These are phyloP conservation scores for Trogon surrucura DNA, from an alignment of 2,113 vertebrate species.

Conservation along the genomic window DNA sequence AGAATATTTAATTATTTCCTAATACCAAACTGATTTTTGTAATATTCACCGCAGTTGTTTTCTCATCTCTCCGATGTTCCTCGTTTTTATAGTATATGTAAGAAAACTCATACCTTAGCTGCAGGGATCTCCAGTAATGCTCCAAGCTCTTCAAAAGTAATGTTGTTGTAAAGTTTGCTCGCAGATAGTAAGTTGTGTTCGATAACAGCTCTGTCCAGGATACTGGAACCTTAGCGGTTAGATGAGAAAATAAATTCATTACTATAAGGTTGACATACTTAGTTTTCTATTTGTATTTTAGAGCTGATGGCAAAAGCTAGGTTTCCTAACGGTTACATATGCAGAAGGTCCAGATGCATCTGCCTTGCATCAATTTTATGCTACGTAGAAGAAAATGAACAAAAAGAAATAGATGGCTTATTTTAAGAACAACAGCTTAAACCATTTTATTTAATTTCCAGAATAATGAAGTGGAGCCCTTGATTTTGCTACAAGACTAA, in stretches of 20 bases:
- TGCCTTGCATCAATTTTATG: not conserved
- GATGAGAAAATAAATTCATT: not conserved
- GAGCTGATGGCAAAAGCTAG: not conserved
- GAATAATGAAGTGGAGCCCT: not conserved
- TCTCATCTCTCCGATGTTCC: not conserved
- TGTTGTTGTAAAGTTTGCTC: constrained; percentile 99
- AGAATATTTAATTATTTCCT: not conserved
- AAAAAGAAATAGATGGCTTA: not conserved
- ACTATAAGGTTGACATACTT: not conserved
- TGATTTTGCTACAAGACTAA: not conserved
- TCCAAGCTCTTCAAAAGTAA: constrained; percentile 97
- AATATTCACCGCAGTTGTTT: not conserved
- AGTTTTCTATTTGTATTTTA: not conserved
- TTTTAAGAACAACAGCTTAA: not conserved
- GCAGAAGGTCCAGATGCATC: not conserved
- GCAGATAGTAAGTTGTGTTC: constrained; percentile 98
- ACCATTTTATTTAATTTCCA: not conserved
- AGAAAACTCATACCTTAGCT: constrained; percentile 84
- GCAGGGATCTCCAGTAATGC: constrained; percentile 98
- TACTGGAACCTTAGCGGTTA: constrained; percentile 89
- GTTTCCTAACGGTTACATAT: fast-evolving
- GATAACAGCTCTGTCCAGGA: constrained; percentile 97
- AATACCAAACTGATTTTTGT: not conserved
- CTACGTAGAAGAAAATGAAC: not conserved
- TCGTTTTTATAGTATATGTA: not conserved